Conservation (phyloP, 2,797 vertebrate genomes). For the Acridotheres tristis region DNA sequence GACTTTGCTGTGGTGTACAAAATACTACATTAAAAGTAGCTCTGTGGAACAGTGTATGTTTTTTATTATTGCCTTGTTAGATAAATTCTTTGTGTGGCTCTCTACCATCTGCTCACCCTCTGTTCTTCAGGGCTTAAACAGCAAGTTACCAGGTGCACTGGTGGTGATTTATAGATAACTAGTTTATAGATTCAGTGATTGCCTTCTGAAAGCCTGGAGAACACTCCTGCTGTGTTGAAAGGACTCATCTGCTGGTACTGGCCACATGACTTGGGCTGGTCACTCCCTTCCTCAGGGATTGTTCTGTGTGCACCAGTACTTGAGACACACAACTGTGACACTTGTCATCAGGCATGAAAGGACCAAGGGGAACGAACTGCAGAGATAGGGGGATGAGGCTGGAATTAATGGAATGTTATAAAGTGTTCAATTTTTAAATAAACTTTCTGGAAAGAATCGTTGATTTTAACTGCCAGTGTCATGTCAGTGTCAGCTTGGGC, state of each 20-base stretch:
- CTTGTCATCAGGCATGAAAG: background rate
- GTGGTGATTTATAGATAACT: background rate
- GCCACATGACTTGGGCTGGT: background rate
- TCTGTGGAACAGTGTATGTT: background rate
- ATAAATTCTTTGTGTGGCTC: background rate
- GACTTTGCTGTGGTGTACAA: background rate
- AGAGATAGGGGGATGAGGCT: background rate
- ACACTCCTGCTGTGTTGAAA: background rate
- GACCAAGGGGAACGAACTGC: background rate
- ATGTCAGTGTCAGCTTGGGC: background rate
- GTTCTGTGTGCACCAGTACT: background rate
- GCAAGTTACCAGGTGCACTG: background rate
- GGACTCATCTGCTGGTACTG: background rate
- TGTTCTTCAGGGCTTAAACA: background rate
- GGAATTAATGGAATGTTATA: background rate
- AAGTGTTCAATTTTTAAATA: background rate
- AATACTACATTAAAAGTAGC: constrained; percentile 13
- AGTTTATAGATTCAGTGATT: background rate
- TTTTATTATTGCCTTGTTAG: background rate
- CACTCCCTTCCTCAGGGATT: background rate
- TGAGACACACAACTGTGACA: fast-evolving
- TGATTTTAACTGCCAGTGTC: background rate
- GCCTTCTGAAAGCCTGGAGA: background rate
- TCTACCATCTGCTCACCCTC: background rate
- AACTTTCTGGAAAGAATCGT: background rate